Base-by-base conservation (phyloP, 2,797 vertebrate species). In the Betta splendens region DNA sequence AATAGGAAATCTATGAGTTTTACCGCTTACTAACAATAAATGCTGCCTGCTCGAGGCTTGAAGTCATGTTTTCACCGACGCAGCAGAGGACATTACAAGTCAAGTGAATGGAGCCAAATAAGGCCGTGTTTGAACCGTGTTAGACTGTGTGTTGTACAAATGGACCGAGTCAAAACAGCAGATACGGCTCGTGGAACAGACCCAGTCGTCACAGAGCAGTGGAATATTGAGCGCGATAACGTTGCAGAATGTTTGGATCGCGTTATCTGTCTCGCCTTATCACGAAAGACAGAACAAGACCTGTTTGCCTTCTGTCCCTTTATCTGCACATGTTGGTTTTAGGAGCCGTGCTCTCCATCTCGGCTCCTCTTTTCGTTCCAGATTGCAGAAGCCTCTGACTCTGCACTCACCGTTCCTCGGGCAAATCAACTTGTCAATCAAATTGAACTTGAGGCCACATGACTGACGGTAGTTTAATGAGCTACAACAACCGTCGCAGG, bases 191-290 rank as follows among this genome's bases (percentile, higher is more conserved):
- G 21, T 45, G 7, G 20, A 58, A 60, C 49, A 40, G 46, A 53
- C 32, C 2, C 55, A 36, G 12, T 0, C 25, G 56, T 75, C 68
- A 64, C 71, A 74, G 69, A 48, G 21, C 11, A 2, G 20, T 55
- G 10, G 51, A 37, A 69, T 50, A 38, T 55, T 63, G 40, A 62
- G 28, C 3, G 5, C 70, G 57, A 64, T 53, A 38, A 55, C 52
- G 10, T 64, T 68, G 61, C 4, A 15, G 28, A 65, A 67, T 61
- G 49, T 79, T 79, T 75, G 28, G 53, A 33, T 38, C 44, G 70
- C 10, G 39, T 54, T 64, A 71, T 77, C 74, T 53, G 32, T 46
- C 63, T 46, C n/a, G 23, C 25, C 25, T 53, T 60, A 58, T 77
- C 40, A 33, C 7, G 7, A 20, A 7, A 55, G n/a, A 48, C 1